Percentiles rank a stretch among this genome's conserved stretches.
Conservation (phyloP, 2,113 vertebrate species). For the Entelurus aequoreus region DNA sequence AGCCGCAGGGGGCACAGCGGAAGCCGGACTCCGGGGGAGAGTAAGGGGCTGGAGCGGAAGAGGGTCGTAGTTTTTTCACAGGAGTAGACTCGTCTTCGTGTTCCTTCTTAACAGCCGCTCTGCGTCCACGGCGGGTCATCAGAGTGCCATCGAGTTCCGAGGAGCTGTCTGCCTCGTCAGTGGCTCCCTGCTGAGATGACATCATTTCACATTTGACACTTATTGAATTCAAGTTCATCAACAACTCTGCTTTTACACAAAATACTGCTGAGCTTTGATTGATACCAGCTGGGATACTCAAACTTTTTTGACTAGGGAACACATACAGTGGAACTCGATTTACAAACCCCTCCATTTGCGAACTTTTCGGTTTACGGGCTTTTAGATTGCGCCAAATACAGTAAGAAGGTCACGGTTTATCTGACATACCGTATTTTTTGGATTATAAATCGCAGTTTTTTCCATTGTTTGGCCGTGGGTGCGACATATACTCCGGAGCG, state of each 20-base stretch:
- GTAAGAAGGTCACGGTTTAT: no score
- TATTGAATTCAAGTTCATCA: not conserved
- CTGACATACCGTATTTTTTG: no score
- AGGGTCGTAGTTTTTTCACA: constrained; percentile 45
- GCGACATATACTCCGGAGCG: no score
- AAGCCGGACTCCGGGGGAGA: constrained; percentile 60
- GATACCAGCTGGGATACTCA: not conserved
- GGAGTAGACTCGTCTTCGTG: constrained; percentile 37
- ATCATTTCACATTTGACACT: not conserved
- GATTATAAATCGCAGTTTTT: no score
- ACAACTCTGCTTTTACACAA: not conserved
- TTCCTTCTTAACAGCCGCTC: constrained; percentile 63
- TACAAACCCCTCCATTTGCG: no score
- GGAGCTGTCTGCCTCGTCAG: constrained; percentile 63
- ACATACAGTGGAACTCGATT: no score
- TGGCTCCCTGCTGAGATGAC: constrained; percentile 21
- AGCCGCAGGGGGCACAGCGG: constrained; percentile 78
- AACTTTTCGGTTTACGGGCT: no score
- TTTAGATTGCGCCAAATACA: no score
- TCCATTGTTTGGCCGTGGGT: no score
- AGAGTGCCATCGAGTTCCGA: constrained; percentile 60
- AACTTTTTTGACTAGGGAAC: no score
- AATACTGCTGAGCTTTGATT: not conserved
- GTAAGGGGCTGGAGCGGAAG: constrained; percentile 46
- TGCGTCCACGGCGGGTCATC: constrained; percentile 46